A percentile compares a stretch with the other conserved stretches of the same genome.
Evolutionary conservation across 2,797 vertebrate species (phyloP).

Genomic region (Nyctalus aviator): DNA sequence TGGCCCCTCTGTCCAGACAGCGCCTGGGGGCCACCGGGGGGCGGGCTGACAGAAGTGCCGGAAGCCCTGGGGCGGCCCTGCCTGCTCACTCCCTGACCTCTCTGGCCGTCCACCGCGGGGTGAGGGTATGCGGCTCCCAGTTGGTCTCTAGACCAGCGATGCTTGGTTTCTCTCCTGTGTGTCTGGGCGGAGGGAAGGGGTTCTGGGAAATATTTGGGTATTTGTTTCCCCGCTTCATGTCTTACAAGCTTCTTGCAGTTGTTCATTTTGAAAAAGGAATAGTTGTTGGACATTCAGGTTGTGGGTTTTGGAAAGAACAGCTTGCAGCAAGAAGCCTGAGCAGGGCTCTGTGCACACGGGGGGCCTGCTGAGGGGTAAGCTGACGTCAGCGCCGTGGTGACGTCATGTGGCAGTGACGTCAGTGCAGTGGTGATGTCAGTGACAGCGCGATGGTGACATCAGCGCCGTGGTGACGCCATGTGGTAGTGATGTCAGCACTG

Average conservation of each 20-base stretch:
- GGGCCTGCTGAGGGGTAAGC: no score
- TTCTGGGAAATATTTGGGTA: constrained; percentile 13
- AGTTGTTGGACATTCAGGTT: neutral
- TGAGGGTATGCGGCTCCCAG: neutral
- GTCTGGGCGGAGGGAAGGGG: neutral
- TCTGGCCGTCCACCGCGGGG: rapidly evolving
- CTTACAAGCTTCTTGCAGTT: neutral
- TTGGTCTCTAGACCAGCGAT: neutral
- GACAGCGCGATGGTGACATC: no score
- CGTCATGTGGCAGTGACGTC: no score
- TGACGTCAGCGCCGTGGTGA: no score
- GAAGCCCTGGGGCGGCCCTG: rapidly evolving
- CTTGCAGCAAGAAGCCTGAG: neutral
- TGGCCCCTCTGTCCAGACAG: neutral
- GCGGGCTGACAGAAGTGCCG: rapidly evolving
- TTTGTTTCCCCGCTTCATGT: neutral
- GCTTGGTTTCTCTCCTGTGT: neutral
- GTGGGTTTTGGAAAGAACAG: neutral
- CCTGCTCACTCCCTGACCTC: rapidly evolving
- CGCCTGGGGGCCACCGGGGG: rapidly evolving
- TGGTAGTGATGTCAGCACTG: no score
- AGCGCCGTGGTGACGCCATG: no score
- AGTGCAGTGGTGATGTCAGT: no score
- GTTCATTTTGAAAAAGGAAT: neutral
- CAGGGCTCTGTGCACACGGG: no score